phyloP scores from a whole-genome alignment of 2,797 vertebrate genomes.

The Pempheris klunzingeri region DNA sequence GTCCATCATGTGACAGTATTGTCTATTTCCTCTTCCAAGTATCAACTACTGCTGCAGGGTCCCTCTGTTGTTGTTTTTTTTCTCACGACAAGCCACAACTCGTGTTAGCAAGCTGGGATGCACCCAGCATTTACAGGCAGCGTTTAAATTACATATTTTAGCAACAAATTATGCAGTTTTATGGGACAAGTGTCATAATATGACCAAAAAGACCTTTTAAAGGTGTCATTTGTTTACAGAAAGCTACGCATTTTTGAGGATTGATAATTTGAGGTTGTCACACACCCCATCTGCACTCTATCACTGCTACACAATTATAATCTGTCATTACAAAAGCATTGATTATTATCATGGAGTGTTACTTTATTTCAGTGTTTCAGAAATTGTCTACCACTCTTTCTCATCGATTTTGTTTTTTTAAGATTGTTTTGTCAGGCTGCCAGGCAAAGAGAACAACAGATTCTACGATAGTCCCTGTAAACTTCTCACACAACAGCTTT shows the following conservation, averaged over 20 bases:
- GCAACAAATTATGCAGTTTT: slow-evolving; percentile 20
- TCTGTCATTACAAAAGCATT: neutral
- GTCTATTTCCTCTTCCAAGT: slow-evolving; percentile 39
- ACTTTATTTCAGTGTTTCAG: slow-evolving; percentile 7
- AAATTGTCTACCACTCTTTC: slow-evolving; percentile 9
- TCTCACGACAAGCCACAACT: neutral
- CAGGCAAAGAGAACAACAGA: slow-evolving; percentile 61
- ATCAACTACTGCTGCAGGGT: neutral
- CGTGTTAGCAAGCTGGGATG: neutral
- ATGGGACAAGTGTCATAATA: slow-evolving; percentile 20
- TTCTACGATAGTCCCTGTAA: slow-evolving; percentile 66
- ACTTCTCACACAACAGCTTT: slow-evolving; percentile 72
- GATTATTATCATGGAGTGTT: neutral
- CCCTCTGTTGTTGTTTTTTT: too few relatives aligned
- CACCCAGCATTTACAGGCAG: slow-evolving; percentile 10
- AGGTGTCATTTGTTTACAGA: slow-evolving; percentile 6
- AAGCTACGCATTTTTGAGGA: neutral
- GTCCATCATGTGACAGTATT: slow-evolving; percentile 41
- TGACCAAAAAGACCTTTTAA: slow-evolving; percentile 8
- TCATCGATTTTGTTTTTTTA: slow-evolving; percentile 8
- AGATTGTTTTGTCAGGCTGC: slow-evolving; percentile 42
- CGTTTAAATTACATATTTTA: slow-evolving; percentile 29
- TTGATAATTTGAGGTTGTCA: slow-evolving; percentile 42
- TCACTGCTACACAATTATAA: neutral
- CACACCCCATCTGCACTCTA: neutral